These are phyloP conservation scores for Sphecodes monilicornis DNA, from an alignment of 2,888 invertebrate species.

Conservation along the genomic window DNA sequence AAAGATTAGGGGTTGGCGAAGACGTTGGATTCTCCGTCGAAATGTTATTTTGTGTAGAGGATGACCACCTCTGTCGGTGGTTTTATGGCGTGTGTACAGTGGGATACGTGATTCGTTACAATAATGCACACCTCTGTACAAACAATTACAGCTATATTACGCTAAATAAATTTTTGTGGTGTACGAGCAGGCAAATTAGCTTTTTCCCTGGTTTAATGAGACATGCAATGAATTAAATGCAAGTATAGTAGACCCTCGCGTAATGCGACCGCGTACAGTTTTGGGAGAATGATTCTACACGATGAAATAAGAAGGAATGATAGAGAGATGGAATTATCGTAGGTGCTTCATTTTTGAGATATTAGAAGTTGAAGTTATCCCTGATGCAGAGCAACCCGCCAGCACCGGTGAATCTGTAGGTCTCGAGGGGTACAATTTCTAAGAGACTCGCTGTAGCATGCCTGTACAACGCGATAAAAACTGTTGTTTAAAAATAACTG, in stretches of 20 bases:
- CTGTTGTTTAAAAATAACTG: no score
- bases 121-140: background rate
- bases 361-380: background rate
- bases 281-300: background rate
- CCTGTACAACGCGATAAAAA: no score
- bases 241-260: background rate
- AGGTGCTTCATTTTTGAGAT: background rate
- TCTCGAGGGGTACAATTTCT: background rate
- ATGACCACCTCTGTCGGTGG: background rate
- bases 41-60: slow-evolving; percentile 18
- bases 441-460: no score
- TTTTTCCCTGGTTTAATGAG: no score
- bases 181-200: no score
- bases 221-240: background rate
- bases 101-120: background rate
- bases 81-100: background rate
- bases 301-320: background rate
- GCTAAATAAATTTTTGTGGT: background rate
- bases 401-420: background rate
- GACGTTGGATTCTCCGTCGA: background rate
- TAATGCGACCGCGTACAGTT: background rate
- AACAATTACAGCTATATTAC: no score
- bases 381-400: background rate
- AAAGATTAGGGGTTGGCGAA: slow-evolving; percentile 24
- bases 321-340: background rate